Evolutionary conservation across 1,140 invertebrate genomes (phyloP).

Genomic region (Cotesia vestalis): DNA sequence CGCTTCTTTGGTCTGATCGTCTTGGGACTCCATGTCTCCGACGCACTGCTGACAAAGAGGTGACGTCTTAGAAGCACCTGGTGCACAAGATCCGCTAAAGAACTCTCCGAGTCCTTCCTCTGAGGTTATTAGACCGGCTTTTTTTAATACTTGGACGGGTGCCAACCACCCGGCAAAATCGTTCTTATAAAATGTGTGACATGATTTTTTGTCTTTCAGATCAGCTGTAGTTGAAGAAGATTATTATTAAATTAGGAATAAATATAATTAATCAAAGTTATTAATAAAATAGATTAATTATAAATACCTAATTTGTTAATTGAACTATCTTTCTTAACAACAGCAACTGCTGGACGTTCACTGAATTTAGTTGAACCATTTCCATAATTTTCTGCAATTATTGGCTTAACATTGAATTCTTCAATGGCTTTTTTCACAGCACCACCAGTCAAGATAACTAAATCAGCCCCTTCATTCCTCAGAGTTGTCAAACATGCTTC

Average conservation of each 20-base stretch:
- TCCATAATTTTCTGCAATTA: constrained; percentile 67
- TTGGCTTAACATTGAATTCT: constrained; percentile 63
- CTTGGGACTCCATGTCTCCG: constrained; percentile 54
- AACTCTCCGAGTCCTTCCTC: constrained; percentile 63
- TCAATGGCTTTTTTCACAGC: constrained; percentile 68
- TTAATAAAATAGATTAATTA: constrained; percentile 19
- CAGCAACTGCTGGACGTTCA: constrained; percentile 70
- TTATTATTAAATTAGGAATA: not conserved
- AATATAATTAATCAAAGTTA: not conserved
- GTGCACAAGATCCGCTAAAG: constrained; percentile 64
- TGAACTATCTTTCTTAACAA: constrained; percentile 65
- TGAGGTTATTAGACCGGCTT: constrained; percentile 61
- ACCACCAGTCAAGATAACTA: constrained; percentile 72
- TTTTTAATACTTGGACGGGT: constrained; percentile 63
- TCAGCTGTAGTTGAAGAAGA: constrained; percentile 50
- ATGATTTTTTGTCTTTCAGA: constrained; percentile 68
- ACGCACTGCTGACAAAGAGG: constrained; percentile 62
- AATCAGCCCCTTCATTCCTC: constrained; percentile 69
- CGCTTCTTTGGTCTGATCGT: constrained; percentile 46
- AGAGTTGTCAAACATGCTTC: constrained; percentile 76
- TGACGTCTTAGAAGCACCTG: constrained; percentile 55
- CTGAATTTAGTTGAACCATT: constrained; percentile 50
- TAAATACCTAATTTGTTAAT: constrained; percentile 48
- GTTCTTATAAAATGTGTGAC: constrained; percentile 62
- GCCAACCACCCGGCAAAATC: constrained; percentile 68